A percentile compares a stretch with the other conserved stretches of the same genome.
These are phyloP conservation scores for Archilochus colubris DNA, from an alignment of 2,113 vertebrate species.

Conservation along the genomic window DNA sequence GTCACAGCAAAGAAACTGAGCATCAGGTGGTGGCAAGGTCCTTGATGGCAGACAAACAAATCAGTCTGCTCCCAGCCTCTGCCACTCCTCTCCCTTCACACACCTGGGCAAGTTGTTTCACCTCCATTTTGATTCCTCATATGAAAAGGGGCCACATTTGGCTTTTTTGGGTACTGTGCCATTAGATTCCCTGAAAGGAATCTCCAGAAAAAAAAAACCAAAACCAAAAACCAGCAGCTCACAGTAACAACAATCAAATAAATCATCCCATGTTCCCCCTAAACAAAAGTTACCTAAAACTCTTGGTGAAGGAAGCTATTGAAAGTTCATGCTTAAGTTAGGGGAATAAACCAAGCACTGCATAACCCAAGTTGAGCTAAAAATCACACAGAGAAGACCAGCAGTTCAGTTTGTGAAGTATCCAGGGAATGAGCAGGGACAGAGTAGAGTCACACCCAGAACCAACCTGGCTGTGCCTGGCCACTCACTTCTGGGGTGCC, in stretches of 20 bases:
- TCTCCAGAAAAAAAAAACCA: not conserved
- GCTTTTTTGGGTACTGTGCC: not conserved
- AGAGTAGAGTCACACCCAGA: not conserved
- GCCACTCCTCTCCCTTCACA: not conserved
- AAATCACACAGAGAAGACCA: not conserved
- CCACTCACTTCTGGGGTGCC: not conserved
- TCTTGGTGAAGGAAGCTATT: not conserved
- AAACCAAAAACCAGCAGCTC: not conserved
- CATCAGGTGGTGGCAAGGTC: not conserved
- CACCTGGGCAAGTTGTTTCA: not conserved
- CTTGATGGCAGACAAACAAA: not conserved
- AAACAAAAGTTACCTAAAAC: not conserved
- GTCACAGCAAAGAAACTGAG: not conserved
- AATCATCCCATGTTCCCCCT: not conserved
- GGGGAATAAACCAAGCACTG: not conserved
- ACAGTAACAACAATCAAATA: not conserved
- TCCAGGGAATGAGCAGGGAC: not conserved
- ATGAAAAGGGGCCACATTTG: not conserved
- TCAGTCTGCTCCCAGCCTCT: not conserved
- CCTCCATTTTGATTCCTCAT: not conserved
- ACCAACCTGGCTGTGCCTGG: not conserved
- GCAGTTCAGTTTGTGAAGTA: not conserved
- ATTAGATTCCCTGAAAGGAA: not conserved
- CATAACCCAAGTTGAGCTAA: not conserved
- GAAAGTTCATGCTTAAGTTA: not conserved